Evolutionary conservation across 2,113 vertebrate species (phyloP), one percentile per base, ranked within the genome.

Genomic region (Petroica traversi): DNA sequence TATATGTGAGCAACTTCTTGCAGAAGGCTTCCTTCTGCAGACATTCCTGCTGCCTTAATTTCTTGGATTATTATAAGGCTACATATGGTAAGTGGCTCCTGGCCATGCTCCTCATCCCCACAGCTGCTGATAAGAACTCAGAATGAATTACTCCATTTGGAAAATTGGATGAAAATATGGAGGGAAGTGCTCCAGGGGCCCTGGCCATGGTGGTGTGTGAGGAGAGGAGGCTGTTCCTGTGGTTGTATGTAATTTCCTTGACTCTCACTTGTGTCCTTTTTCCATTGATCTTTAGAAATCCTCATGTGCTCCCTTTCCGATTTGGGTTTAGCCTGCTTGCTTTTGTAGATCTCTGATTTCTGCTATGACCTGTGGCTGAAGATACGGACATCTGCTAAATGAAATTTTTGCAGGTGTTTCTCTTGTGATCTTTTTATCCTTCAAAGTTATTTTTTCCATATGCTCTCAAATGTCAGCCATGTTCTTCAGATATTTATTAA

Each of bases 261-360:
- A 23, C 76, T 88, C 67, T 66, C 11, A 15, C 1, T 28, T 13
- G 29, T 34, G 41, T 29, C 59, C 4, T 2, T 46, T 67, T 74
- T 19, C 46, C 25, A 48, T 2, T 75, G 23, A 24, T 54, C 28
- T 62, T 79, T n/a, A 34, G 64, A 76, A 68, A 49, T 17, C 18
- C 36, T 93, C 76, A 17, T 20, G 5, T 13, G 25, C 31, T 54
- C 14, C 5, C 55, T 51, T 41, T 84, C 31, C 75, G 49, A 79
- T 68, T 17, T 73, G 29, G 41, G 52, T 64, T 90, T 93, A 45
- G 79, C 58, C 85, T 68, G 51, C 45, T 93, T 88, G 41, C 38
- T 86, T 94, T 58, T 91, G 64, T 63, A 51, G 62, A 38, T 33
- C 46, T 41, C 64, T 83, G 57, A 79, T 90, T 96, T 96, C 73